Base-by-base conservation (phyloP, 2,797 vertebrate species). In the Tolypeutes matacus region DNA sequence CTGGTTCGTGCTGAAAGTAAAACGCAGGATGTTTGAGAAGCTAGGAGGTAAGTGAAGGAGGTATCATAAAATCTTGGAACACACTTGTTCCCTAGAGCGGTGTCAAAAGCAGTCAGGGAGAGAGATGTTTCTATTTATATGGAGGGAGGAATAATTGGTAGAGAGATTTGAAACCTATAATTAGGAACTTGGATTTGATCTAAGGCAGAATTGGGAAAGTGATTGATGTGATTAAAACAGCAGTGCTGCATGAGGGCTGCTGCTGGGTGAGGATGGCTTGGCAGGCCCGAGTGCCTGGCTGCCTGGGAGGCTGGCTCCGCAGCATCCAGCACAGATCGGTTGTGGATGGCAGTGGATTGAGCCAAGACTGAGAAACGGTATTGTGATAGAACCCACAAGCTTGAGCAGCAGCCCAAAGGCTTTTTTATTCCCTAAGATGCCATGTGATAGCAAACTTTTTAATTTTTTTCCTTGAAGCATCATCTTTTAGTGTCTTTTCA, bases 211-310 rank as follows among this genome's bases (percentile, higher is more conserved):
- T 94, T 72, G 88, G 88, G 53, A 96, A 97, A 97, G 95, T 97
- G 97, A 91, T 75, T 96, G 97, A 96, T 91, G 89, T 27, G 49
- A 95, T 97, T 80, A 85, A 95, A 97, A 96, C 96, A 91, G 97
- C 96, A 97, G 93, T 3, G 51, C 81, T n/a, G 62, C 81, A 69
- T 64, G 86, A 94, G 60, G 1, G 6, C 29, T 31, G 39, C 58
- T 1, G 3, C 69, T 82, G 87, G 60, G 67, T 62, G 67, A 85
- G 84, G 92, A 65, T 17, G 60, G 49, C 25, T 58, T 92, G 95
- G 92, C 87, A 80, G n/a, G 46, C 46, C 9, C 11, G 80, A 34
- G 91, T 34, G 39, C 17, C 75, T 94, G 93, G 92, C 90, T 89
- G 87, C 88, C 76, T 42, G 58, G 18, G 58, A 51, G 58, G 64